phyloP scores from a whole-genome alignment of 2,797 vertebrate species.

The Sciaenops ocellatus region DNA sequence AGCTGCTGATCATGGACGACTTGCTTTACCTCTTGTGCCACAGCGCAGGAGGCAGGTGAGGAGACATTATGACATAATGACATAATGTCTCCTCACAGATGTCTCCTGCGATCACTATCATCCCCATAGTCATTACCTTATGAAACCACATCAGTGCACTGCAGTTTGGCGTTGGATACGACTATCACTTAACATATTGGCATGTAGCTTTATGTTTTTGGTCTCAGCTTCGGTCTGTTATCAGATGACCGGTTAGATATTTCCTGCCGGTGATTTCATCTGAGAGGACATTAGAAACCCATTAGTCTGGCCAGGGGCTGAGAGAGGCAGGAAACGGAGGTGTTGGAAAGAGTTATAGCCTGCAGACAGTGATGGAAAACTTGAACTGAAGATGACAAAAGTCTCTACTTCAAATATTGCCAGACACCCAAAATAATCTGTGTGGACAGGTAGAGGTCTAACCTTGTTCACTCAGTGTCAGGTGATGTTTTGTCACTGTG shows the following conservation, averaged over 20 bases:
- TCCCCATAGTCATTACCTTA: constrained; percentile 43
- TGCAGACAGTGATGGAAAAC: constrained; percentile 63
- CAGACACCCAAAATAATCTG: constrained; percentile 61
- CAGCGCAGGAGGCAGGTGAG: too few species aligned
- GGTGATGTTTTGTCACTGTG: constrained; percentile 48
- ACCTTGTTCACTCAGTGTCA: constrained; percentile 48
- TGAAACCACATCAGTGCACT: constrained; percentile 58
- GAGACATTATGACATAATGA: constrained; percentile 50
- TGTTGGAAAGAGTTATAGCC: constrained; percentile 67
- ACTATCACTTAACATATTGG: constrained; percentile 67
- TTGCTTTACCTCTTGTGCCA: too few species aligned
- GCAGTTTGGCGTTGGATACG: constrained; percentile 49
- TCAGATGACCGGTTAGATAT: constrained; percentile 75
- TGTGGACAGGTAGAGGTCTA: constrained; percentile 65
- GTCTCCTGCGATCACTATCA: constrained; percentile 33
- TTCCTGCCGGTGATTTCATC: constrained; percentile 78
- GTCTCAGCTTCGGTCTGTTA: constrained; percentile 49
- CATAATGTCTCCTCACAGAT: constrained; percentile 46
- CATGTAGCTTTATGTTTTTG: constrained; percentile 68
- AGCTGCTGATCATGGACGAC: too few species aligned
- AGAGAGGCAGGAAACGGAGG: constrained; percentile 63
- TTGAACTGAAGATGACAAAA: constrained; percentile 47
- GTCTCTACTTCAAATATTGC: constrained; percentile 39
- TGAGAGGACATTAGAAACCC: constrained; percentile 66
- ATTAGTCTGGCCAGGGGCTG: constrained; percentile 62